Evolutionary conservation across 1,140 invertebrate genomes (phyloP), one percentile per base, ranked within the genome.

Genomic region (Megalopta genalis): DNA sequence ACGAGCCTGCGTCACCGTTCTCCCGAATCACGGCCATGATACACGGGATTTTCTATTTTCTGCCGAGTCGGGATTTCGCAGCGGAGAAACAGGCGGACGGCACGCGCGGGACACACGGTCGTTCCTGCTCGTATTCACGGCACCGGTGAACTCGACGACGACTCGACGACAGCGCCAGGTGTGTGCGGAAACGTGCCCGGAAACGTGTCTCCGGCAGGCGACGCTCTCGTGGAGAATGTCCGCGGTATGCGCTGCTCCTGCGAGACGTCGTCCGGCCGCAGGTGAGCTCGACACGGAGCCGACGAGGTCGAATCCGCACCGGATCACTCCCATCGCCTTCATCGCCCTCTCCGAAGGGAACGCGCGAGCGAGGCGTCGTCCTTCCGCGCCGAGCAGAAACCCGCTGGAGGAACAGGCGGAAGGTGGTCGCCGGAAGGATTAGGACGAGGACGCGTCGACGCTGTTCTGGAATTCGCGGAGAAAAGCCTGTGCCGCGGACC

Each of bases 171-270:
- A 32, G 32, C 32, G 32, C 32, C 4, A 32, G 32, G 32, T 32
- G 32, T 32, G 32, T 32, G 32, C 32, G 32, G 32, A 32, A 32
- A 32, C 32, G 32, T 32, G 32, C 7, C 49, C 49, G 49, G 16
- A 52, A 21, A 52, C 49, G 49, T 14, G 14, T 46, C 9, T 46
- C 12, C 60, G 23, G 10, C 32, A 21, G 21, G 21, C 23, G 21
- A 69, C 9, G 14, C 49, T 18, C 49, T 82, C 27, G 80, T 83
- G 80, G 84, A 86, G 32, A 79, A 86, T 86, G 85, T 86, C 77
- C 73, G 85, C 82, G 72, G 68, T 70, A 86, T 86, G 84, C 82
- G 62, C 37, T 23, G 62, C 37, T 23, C 62, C 84, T 27, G n/a
- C 71, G 76, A 82, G 60, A 64, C 68, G 59, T 73, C 67, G 25